Evolutionary conservation across 2,888 invertebrate genomes (phyloP), one percentile per base, ranked within the genome.

Genomic region (Acanthosoma haemorrhoidale): DNA sequence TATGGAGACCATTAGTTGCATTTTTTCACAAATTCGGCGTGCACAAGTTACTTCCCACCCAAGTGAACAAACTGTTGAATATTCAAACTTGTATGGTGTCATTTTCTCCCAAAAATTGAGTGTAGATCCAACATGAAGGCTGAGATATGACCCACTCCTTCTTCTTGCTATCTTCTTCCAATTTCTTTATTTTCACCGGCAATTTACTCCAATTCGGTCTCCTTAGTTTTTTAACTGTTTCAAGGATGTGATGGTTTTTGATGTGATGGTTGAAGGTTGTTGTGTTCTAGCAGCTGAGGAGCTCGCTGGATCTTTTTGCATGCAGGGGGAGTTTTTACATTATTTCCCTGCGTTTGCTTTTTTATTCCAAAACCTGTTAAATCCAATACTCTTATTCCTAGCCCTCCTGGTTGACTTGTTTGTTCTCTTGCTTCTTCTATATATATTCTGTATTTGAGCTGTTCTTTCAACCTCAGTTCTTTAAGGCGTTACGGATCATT

Each of bases 11-110:
- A 68, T 16, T 38, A 39, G 39, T 9, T 59, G 16, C 38, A 68
- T 68, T 18, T 68, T 68, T 13, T 36, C 59, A 68, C 31, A 39
- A 8, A 29, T 39, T 32, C 59, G 18, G 39, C 59, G 59, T 16
- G 59, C 41, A 16, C 60, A 68, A 4, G 36, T 59, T 8, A 59
- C 68, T 59, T 68, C 59, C 21, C 15, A 9, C 32, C 9, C 9
- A 32, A 32, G 32, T 6, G 9, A 32, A 32, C 32, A 9, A 32
- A 32, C 4, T 6, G 2, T 67, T 13, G 67, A 13, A 31, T 68
- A 68, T 15, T 34, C 16, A 8, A 68, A 15, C n/a, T 58, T 59
- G 16, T 68, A 68, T 21, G 11, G 11, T 25, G 38, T 34, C n/a
- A 8, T 38, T 38, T 38, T 4, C 13, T 2, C 59, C 38, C 68